Base-by-base conservation (phyloP, 1,140 invertebrate species). In the Lordiphosa clarofinis region DNA sequence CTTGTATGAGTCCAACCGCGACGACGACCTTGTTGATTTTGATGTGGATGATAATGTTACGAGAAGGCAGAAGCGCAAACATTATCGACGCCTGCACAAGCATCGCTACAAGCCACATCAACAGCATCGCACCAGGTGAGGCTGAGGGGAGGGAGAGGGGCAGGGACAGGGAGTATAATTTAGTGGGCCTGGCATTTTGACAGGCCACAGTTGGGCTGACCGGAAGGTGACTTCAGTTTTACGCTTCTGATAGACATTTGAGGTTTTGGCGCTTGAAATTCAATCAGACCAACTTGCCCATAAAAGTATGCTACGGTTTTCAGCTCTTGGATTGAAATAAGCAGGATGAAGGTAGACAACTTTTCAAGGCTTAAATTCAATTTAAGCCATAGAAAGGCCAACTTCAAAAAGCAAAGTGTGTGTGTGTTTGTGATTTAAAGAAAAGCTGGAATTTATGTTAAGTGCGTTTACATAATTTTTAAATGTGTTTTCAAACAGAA, bases 11-110 rank as follows among this genome's bases (percentile, higher is more conserved):
- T 24, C 24, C 38, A 50, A 57, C 52, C 52, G 38, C 48, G 53
- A 31, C 28, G 28, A 31, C 28, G 7, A 40, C 37, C 39, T 48
- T 44, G 67, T 40, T 42, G 66, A 70, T 61, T 70, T 56, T 33
- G 66, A 63, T 56, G 66, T 39, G 47, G 48, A 53, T 10, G 38
- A 38, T 44, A 54, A 54, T 46, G 61, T 48, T 21, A 38, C 13
- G 73, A 46, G 56, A n/a, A 38, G 78, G 24, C 73, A 86, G 49
- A 84, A 84, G 54, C 79, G 79, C 39, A 86, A 71, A 61, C 78
- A 71, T 57, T 78, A 73, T 71, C 69, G 64, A 60, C 79, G 78
- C 35, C 44, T 57, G 28, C 73, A 76, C 54, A 76, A 76, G 39
- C 76, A 82, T 53, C 78, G 76, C 42, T 82, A 69, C 60, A 82